These are phyloP conservation scores for Glaucidium brasilianum DNA, from an alignment of 2,113 vertebrate species.

Conservation along the genomic window DNA sequence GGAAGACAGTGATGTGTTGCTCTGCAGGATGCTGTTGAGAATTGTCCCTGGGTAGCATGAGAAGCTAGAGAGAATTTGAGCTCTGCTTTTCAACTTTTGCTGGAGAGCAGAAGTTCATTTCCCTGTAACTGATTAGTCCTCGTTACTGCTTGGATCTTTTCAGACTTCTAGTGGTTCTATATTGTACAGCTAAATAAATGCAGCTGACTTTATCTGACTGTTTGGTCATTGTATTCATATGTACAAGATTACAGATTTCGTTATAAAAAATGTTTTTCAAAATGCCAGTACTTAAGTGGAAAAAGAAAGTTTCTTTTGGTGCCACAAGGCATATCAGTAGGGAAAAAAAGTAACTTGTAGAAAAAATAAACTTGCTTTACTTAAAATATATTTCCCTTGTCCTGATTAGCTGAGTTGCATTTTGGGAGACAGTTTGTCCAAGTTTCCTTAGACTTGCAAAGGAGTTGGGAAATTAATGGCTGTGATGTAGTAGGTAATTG, in stretches of 20 bases:
- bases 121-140: not conserved
- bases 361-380: not conserved
- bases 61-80: not conserved
- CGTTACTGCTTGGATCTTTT: not conserved
- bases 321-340: not conserved
- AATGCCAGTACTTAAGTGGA: not conserved
- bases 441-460: not conserved
- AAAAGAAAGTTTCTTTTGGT: not conserved
- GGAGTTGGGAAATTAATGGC: not conserved
- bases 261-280: not conserved
- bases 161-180: not conserved
- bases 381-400: not conserved
- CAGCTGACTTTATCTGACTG: not conserved
- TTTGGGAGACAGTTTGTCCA: not conserved
- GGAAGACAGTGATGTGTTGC: not conserved
- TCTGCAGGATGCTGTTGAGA: not conserved
- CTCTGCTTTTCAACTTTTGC: not conserved
- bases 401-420: not conserved
- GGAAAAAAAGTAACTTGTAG: not conserved
- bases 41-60: accelerated
- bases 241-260: not conserved
- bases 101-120: not conserved
- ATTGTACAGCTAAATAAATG: not conserved
- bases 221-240: not conserved
- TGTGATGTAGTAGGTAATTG: not conserved